Conservation (phyloP, 2,797 vertebrate genomes). For the Syndactyla subalaris region DNA sequence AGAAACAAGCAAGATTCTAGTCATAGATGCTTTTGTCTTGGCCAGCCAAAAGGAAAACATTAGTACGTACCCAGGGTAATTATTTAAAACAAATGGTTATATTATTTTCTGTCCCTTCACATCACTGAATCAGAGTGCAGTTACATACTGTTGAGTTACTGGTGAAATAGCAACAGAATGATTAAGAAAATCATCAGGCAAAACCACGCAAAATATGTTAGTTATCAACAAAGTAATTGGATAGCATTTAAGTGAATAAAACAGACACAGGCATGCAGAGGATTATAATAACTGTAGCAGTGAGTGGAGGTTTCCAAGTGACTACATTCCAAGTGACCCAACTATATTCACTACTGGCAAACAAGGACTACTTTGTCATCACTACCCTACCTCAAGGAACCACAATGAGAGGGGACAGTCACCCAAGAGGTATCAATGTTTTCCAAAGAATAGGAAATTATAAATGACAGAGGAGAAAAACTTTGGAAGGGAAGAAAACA, state of each 20-base stretch:
- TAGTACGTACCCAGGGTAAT: background rate
- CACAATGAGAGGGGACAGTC: rapidly evolving
- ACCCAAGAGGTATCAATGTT: background rate
- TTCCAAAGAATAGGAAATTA: background rate
- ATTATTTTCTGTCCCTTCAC: constrained; percentile 15
- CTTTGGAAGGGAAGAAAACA: background rate
- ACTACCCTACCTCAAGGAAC: background rate
- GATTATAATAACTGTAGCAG: constrained; percentile 30
- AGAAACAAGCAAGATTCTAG: background rate
- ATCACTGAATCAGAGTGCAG: background rate
- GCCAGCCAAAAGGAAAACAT: background rate
- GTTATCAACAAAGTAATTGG: constrained; percentile 53
- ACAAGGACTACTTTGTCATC: background rate
- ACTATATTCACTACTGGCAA: background rate
- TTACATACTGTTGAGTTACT: background rate
- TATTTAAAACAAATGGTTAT: background rate
- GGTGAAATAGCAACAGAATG: constrained; percentile 9
- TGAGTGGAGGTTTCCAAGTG: constrained; percentile 17
- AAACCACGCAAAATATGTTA: constrained; percentile 23
- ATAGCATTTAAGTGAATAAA: background rate
- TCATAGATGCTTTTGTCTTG: constrained; percentile 19
- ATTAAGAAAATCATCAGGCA: constrained; percentile 26
- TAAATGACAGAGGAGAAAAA: background rate
- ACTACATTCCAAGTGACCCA: constrained; percentile 3
- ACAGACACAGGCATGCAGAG: constrained; percentile 30